These are phyloP conservation scores for Ascidia mentula DNA, from an alignment of 23 tunicate genomes.

Conservation along the genomic window DNA sequence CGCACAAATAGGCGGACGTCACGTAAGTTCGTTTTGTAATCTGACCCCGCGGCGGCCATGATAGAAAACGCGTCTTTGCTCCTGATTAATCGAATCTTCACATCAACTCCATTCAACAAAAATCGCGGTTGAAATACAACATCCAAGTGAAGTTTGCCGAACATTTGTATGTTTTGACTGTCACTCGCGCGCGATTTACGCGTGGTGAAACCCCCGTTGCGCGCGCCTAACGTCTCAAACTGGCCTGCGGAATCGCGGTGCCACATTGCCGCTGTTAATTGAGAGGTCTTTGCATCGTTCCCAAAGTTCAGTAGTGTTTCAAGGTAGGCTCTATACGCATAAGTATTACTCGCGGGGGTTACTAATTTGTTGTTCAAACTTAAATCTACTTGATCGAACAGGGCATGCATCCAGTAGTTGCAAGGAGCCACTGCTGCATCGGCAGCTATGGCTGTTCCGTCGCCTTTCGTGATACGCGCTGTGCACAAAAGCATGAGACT, in stretches of 20 bases:
- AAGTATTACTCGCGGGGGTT: neutral
- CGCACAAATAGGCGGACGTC: too few species aligned
- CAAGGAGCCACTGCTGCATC: neutral
- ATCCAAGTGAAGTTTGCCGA: neutral
- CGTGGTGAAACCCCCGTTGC: neutral
- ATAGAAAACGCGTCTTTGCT: neutral
- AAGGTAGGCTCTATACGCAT: neutral
- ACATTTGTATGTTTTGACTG: neutral
- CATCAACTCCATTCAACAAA: neutral
- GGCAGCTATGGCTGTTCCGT: neutral
- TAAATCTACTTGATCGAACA: constrained; percentile 11
- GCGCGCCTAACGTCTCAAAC: neutral
- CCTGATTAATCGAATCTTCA: neutral
- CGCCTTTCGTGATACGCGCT: neutral
- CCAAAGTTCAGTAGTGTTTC: neutral
- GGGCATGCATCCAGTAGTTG: neutral
- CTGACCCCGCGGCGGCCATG: too few species aligned
- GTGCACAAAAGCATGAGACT: neutral
- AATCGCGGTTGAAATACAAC: neutral
- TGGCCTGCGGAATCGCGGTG: neutral
- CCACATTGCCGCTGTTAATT: constrained; percentile 1
- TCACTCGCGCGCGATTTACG: neutral
- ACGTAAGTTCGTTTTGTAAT: too few species aligned
- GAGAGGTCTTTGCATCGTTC: neutral
- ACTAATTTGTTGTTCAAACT: neutral